These are phyloP conservation scores for Cryptus armator DNA, from an alignment of 2,888 invertebrate genomes.

Conservation along the genomic window DNA sequence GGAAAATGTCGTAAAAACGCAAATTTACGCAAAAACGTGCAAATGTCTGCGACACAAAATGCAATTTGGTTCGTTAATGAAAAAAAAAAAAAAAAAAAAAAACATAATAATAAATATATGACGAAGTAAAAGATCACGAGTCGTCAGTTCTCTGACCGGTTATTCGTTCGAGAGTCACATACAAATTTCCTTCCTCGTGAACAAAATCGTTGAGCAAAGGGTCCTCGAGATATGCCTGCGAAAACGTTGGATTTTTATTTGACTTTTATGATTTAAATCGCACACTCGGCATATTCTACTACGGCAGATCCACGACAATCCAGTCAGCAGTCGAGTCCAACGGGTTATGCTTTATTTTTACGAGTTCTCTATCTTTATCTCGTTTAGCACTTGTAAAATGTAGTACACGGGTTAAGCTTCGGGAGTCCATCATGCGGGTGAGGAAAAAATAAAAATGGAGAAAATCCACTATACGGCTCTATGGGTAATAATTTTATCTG, in stretches of 20 bases:
- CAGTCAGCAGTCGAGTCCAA: constrained; percentile 82
- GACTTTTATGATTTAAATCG: constrained; percentile 84
- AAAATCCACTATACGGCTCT: neutral
- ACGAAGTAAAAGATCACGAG: neutral
- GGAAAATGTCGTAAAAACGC: constrained; percentile 51
- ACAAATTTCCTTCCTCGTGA: neutral
- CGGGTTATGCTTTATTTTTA: constrained; percentile 81
- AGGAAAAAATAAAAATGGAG: constrained; percentile 12
- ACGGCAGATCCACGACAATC: constrained; percentile 71
- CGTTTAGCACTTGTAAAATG: constrained; percentile 55
- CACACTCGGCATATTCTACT: constrained; percentile 80
- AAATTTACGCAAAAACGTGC: constrained; percentile 36
- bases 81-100: neutral
- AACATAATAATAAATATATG: neutral
- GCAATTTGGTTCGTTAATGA: constrained; percentile 1
- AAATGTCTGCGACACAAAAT: neutral
- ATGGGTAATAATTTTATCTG: too few species aligned
- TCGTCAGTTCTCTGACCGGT: neutral
- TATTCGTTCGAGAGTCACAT: neutral
- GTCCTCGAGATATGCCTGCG: constrained; percentile 22
- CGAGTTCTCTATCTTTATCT: constrained; percentile 64
- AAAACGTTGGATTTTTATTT: constrained; percentile 78
- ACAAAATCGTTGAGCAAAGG: neutral
- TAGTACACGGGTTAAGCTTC: constrained; percentile 30
- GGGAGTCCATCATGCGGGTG: constrained; percentile 18